phyloP scores from a whole-genome alignment of 2,888 invertebrate genomes.

The Meloe dianella region DNA sequence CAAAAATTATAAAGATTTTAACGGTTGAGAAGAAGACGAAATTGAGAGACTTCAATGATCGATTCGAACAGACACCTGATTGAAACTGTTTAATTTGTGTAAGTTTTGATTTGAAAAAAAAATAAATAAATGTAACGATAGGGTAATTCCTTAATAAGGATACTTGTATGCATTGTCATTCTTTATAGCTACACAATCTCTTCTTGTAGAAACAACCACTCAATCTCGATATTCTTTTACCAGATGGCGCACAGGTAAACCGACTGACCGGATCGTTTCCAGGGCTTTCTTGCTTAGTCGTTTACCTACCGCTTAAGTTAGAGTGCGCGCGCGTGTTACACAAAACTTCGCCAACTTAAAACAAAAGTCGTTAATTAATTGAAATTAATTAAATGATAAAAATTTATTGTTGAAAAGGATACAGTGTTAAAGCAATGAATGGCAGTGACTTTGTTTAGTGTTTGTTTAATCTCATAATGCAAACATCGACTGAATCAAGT shows the following conservation, averaged over 20 bases:
- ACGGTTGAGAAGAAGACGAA: neutral
- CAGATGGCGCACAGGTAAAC: slow-evolving; percentile 58
- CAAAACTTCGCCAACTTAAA: slow-evolving; percentile 30
- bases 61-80: too few species aligned
- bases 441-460: slow-evolving; percentile 19
- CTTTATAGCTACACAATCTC: slow-evolving; percentile 4
- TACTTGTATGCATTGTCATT: too few species aligned
- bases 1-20: too few species aligned
- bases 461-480: slow-evolving; percentile 26
- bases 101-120: too few species aligned
- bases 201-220: slow-evolving; percentile 10
- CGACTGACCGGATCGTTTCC: slow-evolving; percentile 50
- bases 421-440: slow-evolving; percentile 12
- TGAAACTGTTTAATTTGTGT: too few species aligned
- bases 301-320: slow-evolving; percentile 63
- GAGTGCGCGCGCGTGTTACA: slow-evolving; percentile 66
- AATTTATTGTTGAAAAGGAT: neutral
- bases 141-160: too few species aligned
- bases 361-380: neutral
- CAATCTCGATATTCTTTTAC: slow-evolving; percentile 39
- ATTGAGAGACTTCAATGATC: neutral
- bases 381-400: neutral
- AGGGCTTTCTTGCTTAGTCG: slow-evolving; percentile 56
- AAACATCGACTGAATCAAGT: slow-evolving; percentile 33
- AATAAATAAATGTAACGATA: too few species aligned